Conservation (phyloP, 2,113 vertebrate genomes). For the Bubalus kerabau region DNA sequence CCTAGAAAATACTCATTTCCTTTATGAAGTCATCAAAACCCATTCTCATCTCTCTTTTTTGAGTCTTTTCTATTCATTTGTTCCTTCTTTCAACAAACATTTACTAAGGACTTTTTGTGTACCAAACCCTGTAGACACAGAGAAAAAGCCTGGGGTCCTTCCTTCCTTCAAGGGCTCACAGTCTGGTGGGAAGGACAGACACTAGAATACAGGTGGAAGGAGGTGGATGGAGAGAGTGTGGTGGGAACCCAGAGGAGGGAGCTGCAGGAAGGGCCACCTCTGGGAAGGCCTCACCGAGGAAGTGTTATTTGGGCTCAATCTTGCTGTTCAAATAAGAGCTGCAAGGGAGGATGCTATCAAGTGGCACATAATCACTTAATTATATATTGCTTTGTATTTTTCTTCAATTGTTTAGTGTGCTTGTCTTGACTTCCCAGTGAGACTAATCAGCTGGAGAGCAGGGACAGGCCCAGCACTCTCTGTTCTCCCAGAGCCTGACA, state of each 20-base stretch:
- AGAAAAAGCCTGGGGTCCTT: not conserved
- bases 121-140: not conserved
- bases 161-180: not conserved
- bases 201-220: not conserved
- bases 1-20: not conserved
- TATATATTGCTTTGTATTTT: conserved; percentile 1
- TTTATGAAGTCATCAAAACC: not conserved
- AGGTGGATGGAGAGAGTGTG: not conserved
- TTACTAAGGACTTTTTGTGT: not conserved
- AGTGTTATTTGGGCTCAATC: not conserved
- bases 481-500: conserved; percentile 24
- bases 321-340: not conserved
- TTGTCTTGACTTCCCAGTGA: conserved; percentile 10
- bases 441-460: not conserved
- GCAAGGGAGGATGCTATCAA: not conserved
- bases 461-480: not conserved
- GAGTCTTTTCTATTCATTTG: not conserved
- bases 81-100: not conserved
- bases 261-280: not conserved
- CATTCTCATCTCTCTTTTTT: not conserved
- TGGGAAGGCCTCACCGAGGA: not conserved
- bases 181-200: not conserved
- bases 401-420: not conserved
- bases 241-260: not conserved
- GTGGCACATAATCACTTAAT: conserved; percentile 23